Conservation (phyloP, 2,797 vertebrate genomes). For the Propithecus deckenii region DNA sequence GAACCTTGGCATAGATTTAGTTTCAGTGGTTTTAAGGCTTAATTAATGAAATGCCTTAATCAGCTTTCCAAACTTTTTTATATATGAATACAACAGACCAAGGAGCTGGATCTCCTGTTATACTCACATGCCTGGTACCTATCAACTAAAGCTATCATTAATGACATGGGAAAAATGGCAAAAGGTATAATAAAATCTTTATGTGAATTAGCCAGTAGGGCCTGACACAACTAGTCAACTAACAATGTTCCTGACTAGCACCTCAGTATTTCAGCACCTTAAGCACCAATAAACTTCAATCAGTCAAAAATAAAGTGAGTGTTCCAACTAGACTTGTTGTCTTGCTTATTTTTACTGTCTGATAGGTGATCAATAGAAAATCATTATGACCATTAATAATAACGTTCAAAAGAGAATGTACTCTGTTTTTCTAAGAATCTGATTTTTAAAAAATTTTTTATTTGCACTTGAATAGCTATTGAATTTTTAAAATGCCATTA, state of each 20-base stretch:
- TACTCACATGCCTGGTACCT: slow-evolving; percentile 23
- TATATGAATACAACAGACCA: slow-evolving; percentile 47
- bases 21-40: slow-evolving; percentile 66
- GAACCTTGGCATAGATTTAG: slow-evolving; percentile 67
- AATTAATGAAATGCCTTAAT: slow-evolving; percentile 74
- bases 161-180: slow-evolving; percentile 42
- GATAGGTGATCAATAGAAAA: slow-evolving; percentile 47
- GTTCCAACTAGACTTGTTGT: slow-evolving; percentile 65
- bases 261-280: slow-evolving; percentile 67
- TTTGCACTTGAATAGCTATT: slow-evolving; percentile 16
- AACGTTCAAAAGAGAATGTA: slow-evolving; percentile 54
- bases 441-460: neutral
- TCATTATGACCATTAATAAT: neutral
- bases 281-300: slow-evolving; percentile 49
- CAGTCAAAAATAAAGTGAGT: slow-evolving; percentile 75
- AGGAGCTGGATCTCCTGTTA: slow-evolving; percentile 79
- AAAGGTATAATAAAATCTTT: slow-evolving; percentile 49
- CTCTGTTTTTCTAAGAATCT: slow-evolving; percentile 52
- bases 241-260: slow-evolving; percentile 30
- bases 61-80: slow-evolving; percentile 66
- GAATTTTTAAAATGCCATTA: slow-evolving; percentile 31
- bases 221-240: slow-evolving; percentile 17
- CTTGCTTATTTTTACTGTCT: slow-evolving; percentile 71
- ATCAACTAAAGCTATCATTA: slow-evolving; percentile 44
- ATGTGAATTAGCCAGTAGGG: slow-evolving; percentile 22